Percentiles rank a stretch among this genome's conserved stretches.
phyloP scores from a whole-genome alignment of 2,797 vertebrate species.

The Chlorospingus flavigularis region DNA sequence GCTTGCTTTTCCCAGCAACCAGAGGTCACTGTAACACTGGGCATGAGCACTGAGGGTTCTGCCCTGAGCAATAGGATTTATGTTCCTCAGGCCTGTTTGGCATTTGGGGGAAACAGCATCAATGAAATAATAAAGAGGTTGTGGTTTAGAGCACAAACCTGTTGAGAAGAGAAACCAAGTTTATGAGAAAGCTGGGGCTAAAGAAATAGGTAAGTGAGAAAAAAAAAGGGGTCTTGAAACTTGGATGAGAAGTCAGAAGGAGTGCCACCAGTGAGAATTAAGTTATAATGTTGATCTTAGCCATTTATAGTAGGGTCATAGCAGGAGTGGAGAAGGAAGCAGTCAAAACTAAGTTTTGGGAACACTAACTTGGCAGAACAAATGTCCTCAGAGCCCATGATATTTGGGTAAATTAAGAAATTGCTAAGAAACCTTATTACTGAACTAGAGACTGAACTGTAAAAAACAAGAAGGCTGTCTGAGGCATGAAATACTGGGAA shows the following conservation, averaged over 20 bases:
- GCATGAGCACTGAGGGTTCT: neutral
- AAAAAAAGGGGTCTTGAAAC: neutral
- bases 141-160: neutral
- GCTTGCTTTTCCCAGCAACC: neutral
- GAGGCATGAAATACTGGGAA: rapidly evolving
- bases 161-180: neutral
- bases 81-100: neutral
- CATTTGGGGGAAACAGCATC: neutral
- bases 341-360: neutral
- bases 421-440: neutral
- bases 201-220: neutral
- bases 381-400: neutral
- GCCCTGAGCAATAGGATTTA: neutral
- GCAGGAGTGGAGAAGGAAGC: neutral
- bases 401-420: neutral
- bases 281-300: neutral
- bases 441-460: neutral
- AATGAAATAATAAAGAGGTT: neutral
- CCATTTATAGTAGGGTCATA: neutral
- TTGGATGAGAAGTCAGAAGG: neutral
- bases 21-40: neutral
- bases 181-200: neutral
- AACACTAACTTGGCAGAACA: neutral
- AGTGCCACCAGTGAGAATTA: neutral
- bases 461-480: neutral